A percentile compares a stretch with the other conserved stretches of the same genome.
Evolutionary conservation across 2,888 invertebrate species (phyloP).

Genomic region (Alsophila aescularia): DNA sequence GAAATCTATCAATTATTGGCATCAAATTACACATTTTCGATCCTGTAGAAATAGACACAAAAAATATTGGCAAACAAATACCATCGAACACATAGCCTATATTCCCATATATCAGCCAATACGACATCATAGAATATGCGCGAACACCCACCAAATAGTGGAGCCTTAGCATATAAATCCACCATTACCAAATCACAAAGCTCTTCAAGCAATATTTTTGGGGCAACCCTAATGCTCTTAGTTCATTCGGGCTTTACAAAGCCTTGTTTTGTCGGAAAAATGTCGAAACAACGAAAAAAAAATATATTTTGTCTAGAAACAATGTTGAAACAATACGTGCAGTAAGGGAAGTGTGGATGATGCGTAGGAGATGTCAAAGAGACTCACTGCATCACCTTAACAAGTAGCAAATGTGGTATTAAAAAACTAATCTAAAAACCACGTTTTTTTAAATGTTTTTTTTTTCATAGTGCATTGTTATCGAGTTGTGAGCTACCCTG

Average conservation of each 20-base stretch:
- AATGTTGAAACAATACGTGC: conserved; percentile 8
- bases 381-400: too few relatives aligned
- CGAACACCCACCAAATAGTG: conserved; percentile 10
- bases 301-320: conserved; percentile 39
- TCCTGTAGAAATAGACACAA: too few relatives aligned
- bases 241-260: conserved; percentile 50
- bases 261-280: conserved; percentile 52
- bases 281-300: conserved; percentile 43
- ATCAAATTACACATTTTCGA: too few relatives aligned
- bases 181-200: conserved; percentile 28
- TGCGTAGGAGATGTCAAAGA: too few relatives aligned
- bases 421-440: too few relatives aligned
- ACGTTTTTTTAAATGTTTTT: too few relatives aligned
- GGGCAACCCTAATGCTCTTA: conserved; percentile 52
- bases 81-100: neutral
- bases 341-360: conserved; percentile 5
- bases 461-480: too few relatives aligned
- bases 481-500: too few relatives aligned
- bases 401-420: too few relatives aligned
- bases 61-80: neutral
- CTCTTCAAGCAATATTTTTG: conserved; percentile 24
- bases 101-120: conserved; percentile 5
- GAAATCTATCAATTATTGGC: too few relatives aligned
- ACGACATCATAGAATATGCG: conserved; percentile 11
- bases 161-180: conserved; percentile 11